phyloP scores from a whole-genome alignment of 2,888 invertebrate species.

The Cerceris ruficornis region DNA sequence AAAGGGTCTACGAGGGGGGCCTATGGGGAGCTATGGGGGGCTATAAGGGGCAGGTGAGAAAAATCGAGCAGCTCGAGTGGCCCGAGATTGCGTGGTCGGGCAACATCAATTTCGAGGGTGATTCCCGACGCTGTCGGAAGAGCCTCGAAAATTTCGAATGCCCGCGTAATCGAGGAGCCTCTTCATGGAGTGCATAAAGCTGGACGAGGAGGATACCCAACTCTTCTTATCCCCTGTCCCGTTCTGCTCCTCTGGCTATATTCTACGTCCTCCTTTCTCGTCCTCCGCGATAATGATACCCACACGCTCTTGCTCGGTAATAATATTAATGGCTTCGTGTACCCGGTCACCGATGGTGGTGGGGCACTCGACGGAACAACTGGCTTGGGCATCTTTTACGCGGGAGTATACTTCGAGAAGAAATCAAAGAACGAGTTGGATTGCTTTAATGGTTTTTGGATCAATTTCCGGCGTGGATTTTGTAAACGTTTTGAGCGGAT shows the following conservation, averaged over 20 bases:
- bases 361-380: neutral
- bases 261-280: constrained; percentile 44
- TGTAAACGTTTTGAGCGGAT: too few relatives aligned
- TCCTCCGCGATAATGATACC: constrained; percentile 59
- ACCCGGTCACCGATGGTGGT: constrained; percentile 33
- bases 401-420: too few relatives aligned
- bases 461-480: too few relatives aligned
- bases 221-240: constrained; percentile 15
- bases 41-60: constrained; percentile 51
- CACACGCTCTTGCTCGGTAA: constrained; percentile 59
- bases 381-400: too few relatives aligned
- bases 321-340: constrained; percentile 65
- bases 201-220: constrained; percentile 23
- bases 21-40: constrained; percentile 10
- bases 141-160: constrained; percentile 55
- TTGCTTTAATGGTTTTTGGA: too few relatives aligned
- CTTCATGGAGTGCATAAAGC: constrained; percentile 34
- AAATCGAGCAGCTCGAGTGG: constrained; percentile 57
- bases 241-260: constrained; percentile 2
- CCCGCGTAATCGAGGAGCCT: constrained; percentile 60
- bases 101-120: constrained; percentile 63
- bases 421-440: too few relatives aligned
- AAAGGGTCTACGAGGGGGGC: constrained; percentile 1
- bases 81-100: constrained; percentile 56
- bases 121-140: constrained; percentile 52